phyloP scores from a whole-genome alignment of 1,140 invertebrate genomes.

The Philopotamus ludificatus region DNA sequence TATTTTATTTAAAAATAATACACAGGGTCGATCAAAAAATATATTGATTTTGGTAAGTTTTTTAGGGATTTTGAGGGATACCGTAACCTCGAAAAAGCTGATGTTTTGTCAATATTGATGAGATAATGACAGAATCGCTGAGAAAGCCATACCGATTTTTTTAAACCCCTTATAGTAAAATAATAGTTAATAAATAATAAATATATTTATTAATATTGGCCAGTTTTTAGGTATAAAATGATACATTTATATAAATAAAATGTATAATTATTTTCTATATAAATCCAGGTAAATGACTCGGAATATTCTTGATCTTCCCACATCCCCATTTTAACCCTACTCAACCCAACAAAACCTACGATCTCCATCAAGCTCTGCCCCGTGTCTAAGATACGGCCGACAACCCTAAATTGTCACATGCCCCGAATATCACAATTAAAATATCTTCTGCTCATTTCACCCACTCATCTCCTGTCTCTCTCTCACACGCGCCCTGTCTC shows the following conservation, averaged over 20 bases:
- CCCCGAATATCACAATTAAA: background rate
- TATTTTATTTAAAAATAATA: no score
- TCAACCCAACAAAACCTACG: background rate
- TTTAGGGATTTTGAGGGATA: background rate
- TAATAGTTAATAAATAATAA: background rate
- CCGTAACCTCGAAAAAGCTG: background rate
- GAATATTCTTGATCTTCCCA: no score
- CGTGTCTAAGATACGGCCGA: no score
- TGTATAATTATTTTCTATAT: no score
- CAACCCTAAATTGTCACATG: background rate
- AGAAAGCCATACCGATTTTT: background rate
- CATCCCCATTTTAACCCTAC: background rate
- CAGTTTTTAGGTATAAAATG: no score
- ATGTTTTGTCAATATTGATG: no score
- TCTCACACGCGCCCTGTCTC: no score
- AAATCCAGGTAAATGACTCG: no score
- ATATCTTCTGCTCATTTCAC: background rate
- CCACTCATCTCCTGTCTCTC: background rate
- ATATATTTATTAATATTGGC: background rate
- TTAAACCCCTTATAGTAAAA: no score
- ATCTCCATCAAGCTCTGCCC: no score
- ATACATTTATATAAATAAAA: no score
- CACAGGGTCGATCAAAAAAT: background rate
- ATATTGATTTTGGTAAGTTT: background rate
- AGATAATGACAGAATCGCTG: no score